Evolutionary conservation across 2,113 vertebrate species (phyloP).

Genomic region (Syngnathus typhle): DNA sequence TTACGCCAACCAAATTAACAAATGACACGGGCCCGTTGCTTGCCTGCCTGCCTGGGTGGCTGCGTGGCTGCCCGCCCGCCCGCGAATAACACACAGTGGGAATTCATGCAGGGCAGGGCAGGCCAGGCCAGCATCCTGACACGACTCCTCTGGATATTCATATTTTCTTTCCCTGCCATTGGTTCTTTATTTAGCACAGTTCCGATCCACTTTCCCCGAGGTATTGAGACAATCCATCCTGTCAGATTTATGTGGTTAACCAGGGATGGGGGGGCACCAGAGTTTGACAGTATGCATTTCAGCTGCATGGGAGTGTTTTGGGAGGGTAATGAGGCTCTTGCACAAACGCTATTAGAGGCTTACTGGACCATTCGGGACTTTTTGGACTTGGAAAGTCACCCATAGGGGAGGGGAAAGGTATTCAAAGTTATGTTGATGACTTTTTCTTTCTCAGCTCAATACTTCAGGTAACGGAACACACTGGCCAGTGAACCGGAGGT

Average conservation of each 20-base stretch:
- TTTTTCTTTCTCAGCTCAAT: slow-evolving; percentile 13
- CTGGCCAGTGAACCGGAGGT: slow-evolving; percentile 19
- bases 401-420: no score
- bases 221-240: slow-evolving; percentile 55
- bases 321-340: slow-evolving; percentile 36
- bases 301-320: slow-evolving; percentile 26
- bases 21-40: neutral
- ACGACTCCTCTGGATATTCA: slow-evolving; percentile 46
- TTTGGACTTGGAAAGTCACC: slow-evolving; percentile 26
- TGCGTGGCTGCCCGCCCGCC: neutral
- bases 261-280: slow-evolving; percentile 15
- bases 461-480: neutral
- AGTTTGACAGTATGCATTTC: slow-evolving; percentile 9
- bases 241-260: slow-evolving; percentile 47
- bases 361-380: slow-evolving; percentile 13
- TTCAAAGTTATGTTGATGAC: neutral
- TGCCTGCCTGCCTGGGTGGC: neutral
- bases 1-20: slow-evolving; percentile 29
- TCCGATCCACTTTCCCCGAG: slow-evolving; percentile 35
- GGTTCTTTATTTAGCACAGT: slow-evolving; percentile 45
- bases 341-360: slow-evolving; percentile 33
- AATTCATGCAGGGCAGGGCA: slow-evolving; percentile 37
- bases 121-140: slow-evolving; percentile 24
- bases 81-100: slow-evolving; percentile 30
- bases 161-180: slow-evolving; percentile 50